These are phyloP conservation scores for Ceriagrion tenellum DNA, from an alignment of 2,888 invertebrate species.

Conservation along the genomic window DNA sequence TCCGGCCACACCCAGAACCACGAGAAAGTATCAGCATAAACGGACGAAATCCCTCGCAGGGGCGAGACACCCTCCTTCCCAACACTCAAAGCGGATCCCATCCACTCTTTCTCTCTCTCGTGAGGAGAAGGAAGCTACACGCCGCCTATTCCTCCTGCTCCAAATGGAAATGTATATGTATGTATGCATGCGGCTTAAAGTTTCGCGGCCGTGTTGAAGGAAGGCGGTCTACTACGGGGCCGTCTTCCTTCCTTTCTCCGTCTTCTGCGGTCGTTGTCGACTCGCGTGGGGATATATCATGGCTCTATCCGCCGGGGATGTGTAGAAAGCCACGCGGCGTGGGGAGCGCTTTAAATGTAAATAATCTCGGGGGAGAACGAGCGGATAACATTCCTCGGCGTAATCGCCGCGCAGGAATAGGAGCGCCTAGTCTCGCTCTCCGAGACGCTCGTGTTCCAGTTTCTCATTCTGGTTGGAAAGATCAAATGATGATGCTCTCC, in stretches of 20 bases:
- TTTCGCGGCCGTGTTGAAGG: background rate
- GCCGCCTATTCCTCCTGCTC: background rate
- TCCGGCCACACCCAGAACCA: background rate
- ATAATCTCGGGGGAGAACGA: background rate
- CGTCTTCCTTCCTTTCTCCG: constrained; percentile 10
- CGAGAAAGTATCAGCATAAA: background rate
- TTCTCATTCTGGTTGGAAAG: background rate
- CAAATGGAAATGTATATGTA: constrained; percentile 1
- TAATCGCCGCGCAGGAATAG: background rate
- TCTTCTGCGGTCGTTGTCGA: constrained; percentile 6
- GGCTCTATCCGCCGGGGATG: background rate
- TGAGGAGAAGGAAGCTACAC: background rate
- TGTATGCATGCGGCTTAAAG: background rate
- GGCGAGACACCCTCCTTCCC: background rate
- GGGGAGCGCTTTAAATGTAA: background rate
- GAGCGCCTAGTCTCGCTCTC: background rate
- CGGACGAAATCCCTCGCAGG: background rate
- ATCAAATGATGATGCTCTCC: background rate
- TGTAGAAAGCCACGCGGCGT: background rate
- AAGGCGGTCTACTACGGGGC: background rate
- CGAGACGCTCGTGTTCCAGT: background rate
- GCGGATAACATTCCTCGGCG: background rate
- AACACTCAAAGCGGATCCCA: background rate
- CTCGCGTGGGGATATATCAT: background rate
- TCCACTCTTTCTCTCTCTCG: background rate